Evolutionary conservation across 2,797 vertebrate genomes (phyloP).

Genomic region (Myiotriccus ornatus): DNA sequence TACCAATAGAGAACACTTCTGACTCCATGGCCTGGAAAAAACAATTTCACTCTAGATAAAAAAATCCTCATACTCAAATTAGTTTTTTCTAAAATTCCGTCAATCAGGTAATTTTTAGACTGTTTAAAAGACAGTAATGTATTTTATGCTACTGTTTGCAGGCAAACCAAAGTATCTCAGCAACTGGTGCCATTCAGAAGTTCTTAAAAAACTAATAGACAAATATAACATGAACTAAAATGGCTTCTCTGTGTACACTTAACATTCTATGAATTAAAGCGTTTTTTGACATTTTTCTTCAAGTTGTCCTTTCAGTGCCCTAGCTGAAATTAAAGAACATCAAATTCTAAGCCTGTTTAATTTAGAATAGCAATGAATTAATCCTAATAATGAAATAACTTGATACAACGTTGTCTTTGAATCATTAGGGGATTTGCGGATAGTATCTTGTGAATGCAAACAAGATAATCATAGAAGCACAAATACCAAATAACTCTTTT

Average conservation of each 20-base stretch:
- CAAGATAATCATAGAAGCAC: slow-evolving; percentile 65
- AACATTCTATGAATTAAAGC: slow-evolving; percentile 2
- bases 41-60: neutral
- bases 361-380: slow-evolving; percentile 62
- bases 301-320: neutral
- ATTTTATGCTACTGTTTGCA: neutral
- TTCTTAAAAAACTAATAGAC: neutral
- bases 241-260: neutral
- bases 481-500: slow-evolving; percentile 64
- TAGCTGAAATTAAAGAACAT: slow-evolving; percentile 47
- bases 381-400: slow-evolving; percentile 72
- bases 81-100: neutral
- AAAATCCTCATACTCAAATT: neutral
- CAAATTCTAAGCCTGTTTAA: slow-evolving; percentile 45
- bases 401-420: slow-evolving; percentile 49
- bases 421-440: slow-evolving; percentile 72
- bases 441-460: slow-evolving; percentile 73
- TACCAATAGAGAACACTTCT: neutral
- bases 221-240: neutral
- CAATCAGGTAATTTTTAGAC: neutral
- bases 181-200: neutral
- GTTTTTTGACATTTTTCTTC: slow-evolving; percentile 2
- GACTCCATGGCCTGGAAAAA: neutral
- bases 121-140: neutral
- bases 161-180: neutral